Evolutionary conservation across 2,888 invertebrate genomes (phyloP), one percentile per base, ranked within the genome.

Genomic region (Drosophila paranaensis): DNA sequence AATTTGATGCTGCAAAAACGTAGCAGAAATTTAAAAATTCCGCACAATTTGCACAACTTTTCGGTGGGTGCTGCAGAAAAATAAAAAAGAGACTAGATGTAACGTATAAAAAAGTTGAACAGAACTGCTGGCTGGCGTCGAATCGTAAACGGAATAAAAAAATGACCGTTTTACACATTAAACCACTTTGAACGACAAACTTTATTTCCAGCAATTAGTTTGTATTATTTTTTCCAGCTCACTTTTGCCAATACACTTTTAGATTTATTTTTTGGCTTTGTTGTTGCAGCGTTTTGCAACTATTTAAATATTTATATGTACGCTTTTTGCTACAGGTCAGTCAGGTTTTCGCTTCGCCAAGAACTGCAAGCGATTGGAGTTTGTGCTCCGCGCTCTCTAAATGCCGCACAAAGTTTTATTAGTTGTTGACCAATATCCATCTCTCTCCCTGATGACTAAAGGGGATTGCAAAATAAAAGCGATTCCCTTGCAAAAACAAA

Each of bases 171-270:
- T 39, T 48, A 62, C 56, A 61, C 67, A 76, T 69, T 61, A 71
- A 62, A 64, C 65, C 65, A 71, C 74, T 88, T 85, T 67, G 62
- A 57, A 82, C 63, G 64, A 58, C 77, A 83, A 84, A 89, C 82
- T 84, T 84, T 84, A 79, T 82, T 84, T 71, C 63, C 60, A 77
- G 74, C 89, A 84, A 84, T 89, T 89, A 84, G 89, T 77, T 89
- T 73, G 74, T 65, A 79, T 84, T 82, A 72, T 89, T 89, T 89
- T 82, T 89, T 55, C 14, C 64, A 71, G 61, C 61, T 79, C 50
- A 60, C 61, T 78, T 81, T 74, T 67, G 10, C 35, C 33, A 37
- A 30, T 58, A 39, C 39, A n/a, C 25, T 45, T 58, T 33, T 65
- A 16, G 35, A 20, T 39, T 27, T 46, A 46, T 68, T 68, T 71